These are phyloP conservation scores for Neopipo cinnamomea DNA, from an alignment of 2,113 vertebrate genomes.

Conservation along the genomic window DNA sequence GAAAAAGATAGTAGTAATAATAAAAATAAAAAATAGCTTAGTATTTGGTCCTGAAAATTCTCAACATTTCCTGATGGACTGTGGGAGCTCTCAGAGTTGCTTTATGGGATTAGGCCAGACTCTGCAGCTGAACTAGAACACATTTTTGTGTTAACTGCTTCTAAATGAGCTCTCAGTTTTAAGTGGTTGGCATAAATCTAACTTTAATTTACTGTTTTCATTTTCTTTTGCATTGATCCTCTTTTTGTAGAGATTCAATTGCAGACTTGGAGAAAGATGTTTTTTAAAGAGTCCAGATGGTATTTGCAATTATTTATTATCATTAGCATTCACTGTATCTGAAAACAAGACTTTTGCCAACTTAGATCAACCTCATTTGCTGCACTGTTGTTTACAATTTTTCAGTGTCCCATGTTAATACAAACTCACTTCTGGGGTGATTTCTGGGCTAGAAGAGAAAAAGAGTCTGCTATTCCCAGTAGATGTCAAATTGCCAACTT, in stretches of 20 bases:
- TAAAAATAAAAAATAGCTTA: neutral
- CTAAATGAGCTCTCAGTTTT: conserved; percentile 54
- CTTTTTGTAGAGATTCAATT: conserved; percentile 32
- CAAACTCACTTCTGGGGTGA: neutral
- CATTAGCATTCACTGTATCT: conserved; percentile 36
- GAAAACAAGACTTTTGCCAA: conserved; percentile 53
- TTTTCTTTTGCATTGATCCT: conserved; percentile 49
- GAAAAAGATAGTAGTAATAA: neutral
- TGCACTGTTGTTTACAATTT: neutral
- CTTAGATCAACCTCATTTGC: conserved; percentile 44
- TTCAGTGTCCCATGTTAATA: neutral
- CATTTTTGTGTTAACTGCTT: conserved; percentile 56
- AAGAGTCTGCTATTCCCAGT: neutral
- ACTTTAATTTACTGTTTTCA: conserved; percentile 54
- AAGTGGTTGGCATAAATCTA: conserved; percentile 56
- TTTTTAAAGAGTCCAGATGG: conserved; percentile 52
- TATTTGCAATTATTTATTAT: conserved; percentile 60
- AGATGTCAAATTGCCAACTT: neutral
- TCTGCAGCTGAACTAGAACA: neutral
- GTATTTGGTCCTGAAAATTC: neutral
- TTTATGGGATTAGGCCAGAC: conserved; percentile 10
- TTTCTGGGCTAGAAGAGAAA: neutral
- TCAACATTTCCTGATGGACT: neutral
- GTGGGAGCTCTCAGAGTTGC: neutral
- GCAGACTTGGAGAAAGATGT: conserved; percentile 40